Base-by-base conservation (phyloP, 2,888 invertebrate genomes). In the Megastigmus dorsalis region DNA sequence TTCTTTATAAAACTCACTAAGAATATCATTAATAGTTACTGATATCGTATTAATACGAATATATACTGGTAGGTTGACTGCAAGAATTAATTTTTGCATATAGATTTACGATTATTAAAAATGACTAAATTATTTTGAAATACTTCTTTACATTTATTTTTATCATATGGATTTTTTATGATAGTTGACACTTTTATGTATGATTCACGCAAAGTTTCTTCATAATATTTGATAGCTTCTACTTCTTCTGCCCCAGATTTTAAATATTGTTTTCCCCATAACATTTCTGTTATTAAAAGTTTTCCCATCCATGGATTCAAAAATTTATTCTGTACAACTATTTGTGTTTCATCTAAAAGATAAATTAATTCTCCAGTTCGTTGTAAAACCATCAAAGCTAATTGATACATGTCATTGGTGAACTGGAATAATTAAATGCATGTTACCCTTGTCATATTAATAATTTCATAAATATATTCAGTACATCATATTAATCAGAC, bases 31-130 rank as follows among this genome's bases (percentile, higher is more conserved):
- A 15, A 93, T 88, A 9, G 92, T 90, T 9, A 92, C 89, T 15
- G 92, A 88, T 75, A 97, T 89, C 3, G 95, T 94, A 88, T 98
- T 97, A 77, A 98, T 91, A 26, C 97, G 92, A 6, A 96, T 94
- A 89, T 96, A 97, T 54, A 95, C 91, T 1, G 97, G 96, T 83
- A 92, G 93, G 41, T 83, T 78, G 71, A 88, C 91, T 76, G 28
- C 1, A 68, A 69, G 30, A 48, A 70, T 45, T 26, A 20, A 20
- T 30, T 54, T 55, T 26, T 57, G 13, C 10, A 43, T 60, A 54
- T n/a, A n/a, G n/a, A 33, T 48, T 52, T n/a, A 54, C 1, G n/a
- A n/a, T n/a, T 18, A 28, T 41, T 15, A 36, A 54, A n/a, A n/a
- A n/a, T n/a, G n/a, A n/a, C n/a, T n/a, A n/a, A n/a, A n/a, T 9